Conservation (phyloP, 2,113 vertebrate genomes). For the Corythoichthys haematopterus region DNA sequence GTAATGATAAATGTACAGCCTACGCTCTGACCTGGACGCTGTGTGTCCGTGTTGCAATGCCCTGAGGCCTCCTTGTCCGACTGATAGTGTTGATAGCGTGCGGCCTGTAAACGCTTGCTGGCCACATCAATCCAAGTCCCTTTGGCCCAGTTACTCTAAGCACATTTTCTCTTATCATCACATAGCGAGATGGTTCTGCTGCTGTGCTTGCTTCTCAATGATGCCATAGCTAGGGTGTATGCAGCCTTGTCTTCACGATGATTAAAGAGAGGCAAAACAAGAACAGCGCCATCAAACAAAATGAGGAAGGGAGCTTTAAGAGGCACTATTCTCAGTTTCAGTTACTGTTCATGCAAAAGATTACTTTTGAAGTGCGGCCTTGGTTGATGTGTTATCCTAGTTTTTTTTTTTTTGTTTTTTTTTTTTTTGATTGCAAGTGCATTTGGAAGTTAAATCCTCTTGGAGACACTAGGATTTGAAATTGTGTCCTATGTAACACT, state of each 20-base stretch:
- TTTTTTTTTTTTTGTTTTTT: too few relatives aligned
- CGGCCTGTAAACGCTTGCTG: slow-evolving; percentile 42
- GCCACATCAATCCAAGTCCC: slow-evolving; percentile 39
- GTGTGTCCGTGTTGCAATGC: slow-evolving; percentile 32
- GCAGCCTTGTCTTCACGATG: slow-evolving; percentile 14
- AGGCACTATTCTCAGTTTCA: too few relatives aligned
- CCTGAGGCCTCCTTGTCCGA: slow-evolving; percentile 38
- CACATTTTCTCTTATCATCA: slow-evolving; percentile 53
- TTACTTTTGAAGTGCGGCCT: too few relatives aligned
- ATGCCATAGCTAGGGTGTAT: slow-evolving; percentile 22
- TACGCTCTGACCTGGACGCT: slow-evolving; percentile 15
- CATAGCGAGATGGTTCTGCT: slow-evolving; percentile 28
- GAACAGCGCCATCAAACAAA: background rate
- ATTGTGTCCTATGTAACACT: too few relatives aligned
- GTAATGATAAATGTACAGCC: slow-evolving; percentile 20
- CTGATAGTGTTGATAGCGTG: slow-evolving; percentile 49
- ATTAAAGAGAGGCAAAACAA: slow-evolving; percentile 8
- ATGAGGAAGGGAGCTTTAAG: background rate
- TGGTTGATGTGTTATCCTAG: too few relatives aligned
- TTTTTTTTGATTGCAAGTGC: too few relatives aligned
- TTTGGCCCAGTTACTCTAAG: slow-evolving; percentile 50
- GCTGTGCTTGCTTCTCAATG: slow-evolving; percentile 27
- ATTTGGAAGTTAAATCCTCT: too few relatives aligned
- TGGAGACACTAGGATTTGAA: too few relatives aligned
- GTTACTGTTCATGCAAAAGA: too few relatives aligned